phyloP scores from a whole-genome alignment of 2,797 vertebrate species.

The Gambelia wislizenii region DNA sequence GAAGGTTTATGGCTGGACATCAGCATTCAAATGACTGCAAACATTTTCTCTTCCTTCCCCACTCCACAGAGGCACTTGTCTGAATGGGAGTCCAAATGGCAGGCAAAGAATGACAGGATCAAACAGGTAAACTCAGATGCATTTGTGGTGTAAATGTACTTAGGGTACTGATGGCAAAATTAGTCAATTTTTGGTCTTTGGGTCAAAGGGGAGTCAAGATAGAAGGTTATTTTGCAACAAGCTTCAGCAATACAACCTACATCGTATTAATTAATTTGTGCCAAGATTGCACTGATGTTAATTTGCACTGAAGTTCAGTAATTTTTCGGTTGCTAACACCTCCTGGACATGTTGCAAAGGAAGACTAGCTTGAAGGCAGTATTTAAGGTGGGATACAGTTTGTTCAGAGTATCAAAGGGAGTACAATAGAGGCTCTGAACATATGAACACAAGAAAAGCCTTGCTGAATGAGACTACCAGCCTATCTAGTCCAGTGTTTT shows the following conservation, averaged over 20 bases:
- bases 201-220: neutral
- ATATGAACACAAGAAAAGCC: neutral
- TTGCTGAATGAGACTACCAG: neutral
- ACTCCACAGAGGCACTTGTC: constrained; percentile 24
- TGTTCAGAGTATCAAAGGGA: neutral
- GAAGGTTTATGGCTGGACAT: neutral
- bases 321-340: neutral
- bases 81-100: constrained; percentile 6
- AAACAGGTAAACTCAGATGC: neutral
- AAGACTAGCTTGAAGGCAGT: neutral
- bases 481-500: neutral
- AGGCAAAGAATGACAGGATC: neutral
- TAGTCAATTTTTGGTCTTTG: neutral
- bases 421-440: neutral
- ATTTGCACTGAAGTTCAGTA: neutral
- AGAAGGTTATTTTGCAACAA: neutral
- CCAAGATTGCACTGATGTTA: neutral
- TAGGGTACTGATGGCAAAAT: neutral
- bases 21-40: neutral
- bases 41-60: neutral
- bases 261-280: neutral
- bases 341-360: neutral
- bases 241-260: neutral
- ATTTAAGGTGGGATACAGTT: neutral
- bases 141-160: neutral